Evolutionary conservation across 2,113 vertebrate species (phyloP).

Genomic region (human): DNA sequence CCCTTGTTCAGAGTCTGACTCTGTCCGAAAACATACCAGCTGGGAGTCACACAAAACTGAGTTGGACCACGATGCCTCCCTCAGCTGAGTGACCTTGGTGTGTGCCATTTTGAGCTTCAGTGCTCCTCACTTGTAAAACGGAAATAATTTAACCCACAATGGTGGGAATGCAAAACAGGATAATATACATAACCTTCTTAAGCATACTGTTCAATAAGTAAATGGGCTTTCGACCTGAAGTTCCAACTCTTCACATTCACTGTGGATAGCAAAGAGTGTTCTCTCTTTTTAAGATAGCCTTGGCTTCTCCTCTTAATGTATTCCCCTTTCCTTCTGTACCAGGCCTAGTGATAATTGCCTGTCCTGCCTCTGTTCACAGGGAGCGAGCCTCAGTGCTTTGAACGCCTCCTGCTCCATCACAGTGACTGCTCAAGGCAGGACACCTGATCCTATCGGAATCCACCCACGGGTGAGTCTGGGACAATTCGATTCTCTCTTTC

Average conservation of each 20-base stretch:
- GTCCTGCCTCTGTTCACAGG: neutral
- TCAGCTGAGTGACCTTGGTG: neutral
- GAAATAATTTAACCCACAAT: neutral
- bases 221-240: neutral
- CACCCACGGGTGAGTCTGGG: neutral
- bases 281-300: neutral
- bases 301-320: neutral
- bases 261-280: neutral
- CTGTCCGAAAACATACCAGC: neutral
- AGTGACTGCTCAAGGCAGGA: neutral
- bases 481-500: neutral
- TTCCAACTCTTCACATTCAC: neutral
- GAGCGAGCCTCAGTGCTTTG: neutral
- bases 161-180: neutral
- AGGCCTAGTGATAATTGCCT: neutral
- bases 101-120: neutral
- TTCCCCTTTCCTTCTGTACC: neutral
- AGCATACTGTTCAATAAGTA: neutral
- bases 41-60: neutral
- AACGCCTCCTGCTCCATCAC: neutral
- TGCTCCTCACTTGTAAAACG: neutral
- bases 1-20: neutral
- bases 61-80: neutral
- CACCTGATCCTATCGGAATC: neutral
- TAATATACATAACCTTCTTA: neutral